These are phyloP conservation scores for Sebastiscus tertius DNA, from an alignment of 2,797 vertebrate species.

Conservation along the genomic window DNA sequence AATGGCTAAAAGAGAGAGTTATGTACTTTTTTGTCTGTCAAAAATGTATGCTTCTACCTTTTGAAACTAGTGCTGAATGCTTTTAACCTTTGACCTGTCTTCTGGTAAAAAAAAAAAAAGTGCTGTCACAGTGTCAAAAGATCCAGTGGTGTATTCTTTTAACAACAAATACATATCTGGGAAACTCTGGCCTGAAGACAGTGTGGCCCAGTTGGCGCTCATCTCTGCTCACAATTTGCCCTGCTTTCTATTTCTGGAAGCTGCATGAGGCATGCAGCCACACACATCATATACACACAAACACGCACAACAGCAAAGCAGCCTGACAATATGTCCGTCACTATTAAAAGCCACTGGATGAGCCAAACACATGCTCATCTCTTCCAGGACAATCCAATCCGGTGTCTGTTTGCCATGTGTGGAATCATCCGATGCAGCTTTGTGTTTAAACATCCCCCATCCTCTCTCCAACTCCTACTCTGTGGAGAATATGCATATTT, in stretches of 20 bases:
- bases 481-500: background rate
- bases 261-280: conserved; percentile 55
- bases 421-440: background rate
- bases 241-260: conserved; percentile 79
- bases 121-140: background rate
- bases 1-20: background rate
- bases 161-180: conserved; percentile 24
- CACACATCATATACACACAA: conserved; percentile 16
- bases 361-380: conserved; percentile 51
- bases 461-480: background rate
- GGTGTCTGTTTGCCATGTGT: conserved; percentile 14
- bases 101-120: background rate
- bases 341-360: conserved; percentile 58
- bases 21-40: background rate
- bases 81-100: background rate
- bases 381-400: conserved; percentile 60
- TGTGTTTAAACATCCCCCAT: background rate
- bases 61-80: background rate
- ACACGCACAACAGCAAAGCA: conserved; percentile 40
- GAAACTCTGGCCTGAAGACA: conserved; percentile 38
- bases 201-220: conserved; percentile 60
- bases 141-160: background rate
- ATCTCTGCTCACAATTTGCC: conserved; percentile 60
- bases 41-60: background rate
- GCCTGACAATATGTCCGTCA: conserved; percentile 59